phyloP scores from a whole-genome alignment of 2,113 vertebrate genomes.

The Sebastes fasciatus region DNA sequence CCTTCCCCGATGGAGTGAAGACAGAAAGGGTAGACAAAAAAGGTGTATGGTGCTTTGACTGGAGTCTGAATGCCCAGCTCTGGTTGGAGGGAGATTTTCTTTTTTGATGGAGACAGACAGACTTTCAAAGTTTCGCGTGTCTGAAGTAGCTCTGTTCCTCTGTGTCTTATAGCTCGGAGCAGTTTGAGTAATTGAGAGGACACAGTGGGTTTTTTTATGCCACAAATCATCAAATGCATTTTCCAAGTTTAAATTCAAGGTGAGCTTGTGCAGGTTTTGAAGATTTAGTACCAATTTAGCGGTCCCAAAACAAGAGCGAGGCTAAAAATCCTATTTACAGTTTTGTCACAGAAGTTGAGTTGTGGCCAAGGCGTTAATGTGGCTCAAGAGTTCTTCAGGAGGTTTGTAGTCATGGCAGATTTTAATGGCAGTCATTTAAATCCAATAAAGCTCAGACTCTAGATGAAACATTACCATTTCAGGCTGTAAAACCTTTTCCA shows the following conservation, averaged over 20 bases:
- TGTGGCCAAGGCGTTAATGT: neutral
- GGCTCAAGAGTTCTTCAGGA: constrained; percentile 11
- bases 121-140: constrained; percentile 20
- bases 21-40: constrained; percentile 13
- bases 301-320: constrained; percentile 11
- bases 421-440: constrained; percentile 56
- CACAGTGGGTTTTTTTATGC: neutral
- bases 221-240: constrained; percentile 28
- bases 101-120: constrained; percentile 15
- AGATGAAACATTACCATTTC: constrained; percentile 13
- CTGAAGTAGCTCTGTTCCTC: constrained; percentile 22
- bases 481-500: neutral
- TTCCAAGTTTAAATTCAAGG: constrained; percentile 8
- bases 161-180: constrained; percentile 16
- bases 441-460: constrained; percentile 27
- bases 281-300: neutral
- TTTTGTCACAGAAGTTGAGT: constrained; percentile 22
- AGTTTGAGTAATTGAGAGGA: constrained; percentile 24
- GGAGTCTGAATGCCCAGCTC: neutral
- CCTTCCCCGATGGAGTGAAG: neutral
- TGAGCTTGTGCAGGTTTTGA: constrained; percentile 5
- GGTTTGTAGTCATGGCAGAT: constrained; percentile 24
- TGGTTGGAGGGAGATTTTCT: neutral
- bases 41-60: constrained; percentile 3
- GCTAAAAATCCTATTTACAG: constrained; percentile 7